Base-by-base conservation (phyloP, 2,888 invertebrate species). In the Disparrhopalites patrizii region DNA sequence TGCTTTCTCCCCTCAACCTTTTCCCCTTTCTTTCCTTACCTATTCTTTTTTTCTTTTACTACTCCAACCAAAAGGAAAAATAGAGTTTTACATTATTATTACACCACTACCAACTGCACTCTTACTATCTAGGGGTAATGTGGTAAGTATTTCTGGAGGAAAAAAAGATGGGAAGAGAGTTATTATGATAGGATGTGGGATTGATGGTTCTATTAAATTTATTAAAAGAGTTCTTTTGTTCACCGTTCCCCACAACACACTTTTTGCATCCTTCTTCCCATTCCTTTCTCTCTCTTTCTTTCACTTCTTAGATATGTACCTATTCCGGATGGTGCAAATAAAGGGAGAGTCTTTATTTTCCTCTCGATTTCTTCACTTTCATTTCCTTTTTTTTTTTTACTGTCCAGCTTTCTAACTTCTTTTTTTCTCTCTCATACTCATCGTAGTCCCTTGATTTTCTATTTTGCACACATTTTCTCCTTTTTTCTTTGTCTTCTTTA, bases 171-270 rank as follows among this genome's bases (percentile, higher is more conserved):
- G 31, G 20, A 20, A 36, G 20, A 20, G 33, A 55, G 55, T 55
- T 55, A 55, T 55, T 55, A 54, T 54, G 54, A 54, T 54, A 33
- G 33, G 55, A 55, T 55, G 23, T 58, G 43, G 58, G 58, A 58
- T 30, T 58, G 58, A 58, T 58, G 58, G 58, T 43, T 43, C 58
- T 43, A 58, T 58, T 43, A 58, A 43, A 58, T 58, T 58, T 58
- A 58, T 58, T 58, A 58, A 58, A 58, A 43, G 5, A n/a, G 58
- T 47, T 43, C 58, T 43, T 40, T 58, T 58, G 58, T 58, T 58
- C 58, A 25, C 43, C 47, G 20, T 43, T n/a, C 52, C 13, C 27
- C 10, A 28, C 52, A 52, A 15, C 28, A 5, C 13, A 15, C 30
- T 52, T 52, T 52, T 25, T 23, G 2, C 57, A 15, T 38, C 38